Evolutionary conservation across 2,797 vertebrate species (phyloP), one percentile per base, ranked within the genome.

Genomic region (Hydrocynus forskahlii): DNA sequence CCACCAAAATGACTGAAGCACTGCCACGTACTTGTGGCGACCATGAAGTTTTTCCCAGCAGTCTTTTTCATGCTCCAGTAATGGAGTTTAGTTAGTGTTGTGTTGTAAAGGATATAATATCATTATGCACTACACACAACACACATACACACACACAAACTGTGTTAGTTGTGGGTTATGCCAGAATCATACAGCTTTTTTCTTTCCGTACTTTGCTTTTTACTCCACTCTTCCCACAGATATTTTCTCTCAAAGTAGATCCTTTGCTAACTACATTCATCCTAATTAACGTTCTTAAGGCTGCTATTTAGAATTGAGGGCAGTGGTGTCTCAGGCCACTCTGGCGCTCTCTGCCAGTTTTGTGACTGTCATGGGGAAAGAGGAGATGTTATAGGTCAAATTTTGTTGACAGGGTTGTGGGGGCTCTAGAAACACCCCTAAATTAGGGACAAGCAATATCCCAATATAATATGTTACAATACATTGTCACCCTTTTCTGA

Each of bases 21-120:
- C 45, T 70, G 45, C 10, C 21, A 25, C 67, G 16, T 50, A 50
- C 21, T 70, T 25, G 12, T 70, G 45, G 45, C 21, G 21, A 7
- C 7, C 45, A 23, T 25, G n/a, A 50, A 23, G 40, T n/a, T 14
- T 13, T n/a, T 5, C 10, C 23, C 10, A 69, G 67, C 64, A 59
- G 17, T 60, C 12, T 13, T 12, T 74, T 74, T 9, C 69, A 60
- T 5, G 54, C n/a, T 40, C 19, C 35, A 74, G 5, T 59, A 3
- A 5, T 21, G 29, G 43, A 21, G 43, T 43, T 35, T 50, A 57
- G 7, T 43, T 40, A 19, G 17, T 66, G 5, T 23, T 60, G 19
- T 59, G 17, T 52, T 72, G 68, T 23, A 72, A 52, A 79, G 5
- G 7, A 19, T 70, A 74, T n/a, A 52, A 63, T 14, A 3, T 48